A percentile compares a stretch with the other conserved stretches of the same genome.
phyloP scores from a whole-genome alignment of 1,140 invertebrate genomes.

The Solen grandis region DNA sequence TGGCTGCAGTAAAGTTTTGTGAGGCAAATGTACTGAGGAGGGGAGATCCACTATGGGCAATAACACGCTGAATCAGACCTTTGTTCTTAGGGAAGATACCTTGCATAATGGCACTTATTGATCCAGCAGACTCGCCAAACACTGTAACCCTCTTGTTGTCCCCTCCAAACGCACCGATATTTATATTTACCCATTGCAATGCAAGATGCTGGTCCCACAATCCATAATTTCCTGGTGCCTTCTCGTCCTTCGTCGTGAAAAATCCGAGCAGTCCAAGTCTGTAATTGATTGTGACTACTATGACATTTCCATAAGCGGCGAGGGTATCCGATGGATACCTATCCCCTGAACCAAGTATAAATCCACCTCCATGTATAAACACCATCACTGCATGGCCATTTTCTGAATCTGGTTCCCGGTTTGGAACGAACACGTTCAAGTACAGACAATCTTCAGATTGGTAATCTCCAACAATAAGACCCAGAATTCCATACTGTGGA shows the following conservation, averaged over 20 bases:
- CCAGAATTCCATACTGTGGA: slow-evolving; percentile 20
- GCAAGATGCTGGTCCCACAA: slow-evolving; percentile 89
- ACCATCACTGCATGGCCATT: slow-evolving; percentile 86
- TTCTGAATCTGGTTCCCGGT: background rate
- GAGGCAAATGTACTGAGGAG: background rate
- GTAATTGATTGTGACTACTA: slow-evolving; percentile 96
- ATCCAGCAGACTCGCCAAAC: slow-evolving; percentile 62
- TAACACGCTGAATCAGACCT: slow-evolving; percentile 21
- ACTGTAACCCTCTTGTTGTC: slow-evolving; percentile 82
- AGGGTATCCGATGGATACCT: slow-evolving; percentile 94
- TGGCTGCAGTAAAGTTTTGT: background rate
- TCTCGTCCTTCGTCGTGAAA: slow-evolving; percentile 91
- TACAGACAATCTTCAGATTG: slow-evolving; percentile 33
- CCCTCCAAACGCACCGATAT: slow-evolving; percentile 84
- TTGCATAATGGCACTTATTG: slow-evolving; percentile 41
- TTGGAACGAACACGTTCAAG: slow-evolving; percentile 12
- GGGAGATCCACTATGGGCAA: slow-evolving; percentile 15
- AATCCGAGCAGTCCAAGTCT: slow-evolving; percentile 93
- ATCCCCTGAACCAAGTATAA: slow-evolving; percentile 90
- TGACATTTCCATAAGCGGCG: slow-evolving; percentile 88
- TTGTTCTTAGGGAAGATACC: slow-evolving; percentile 34
- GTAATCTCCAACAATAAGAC: background rate
- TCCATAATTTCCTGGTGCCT: slow-evolving; percentile 86
- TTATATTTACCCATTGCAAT: slow-evolving; percentile 47
- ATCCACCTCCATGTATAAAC: slow-evolving; percentile 97